Base-by-base conservation (phyloP, 2,113 vertebrate species). In the Alaudala cheleensis region DNA sequence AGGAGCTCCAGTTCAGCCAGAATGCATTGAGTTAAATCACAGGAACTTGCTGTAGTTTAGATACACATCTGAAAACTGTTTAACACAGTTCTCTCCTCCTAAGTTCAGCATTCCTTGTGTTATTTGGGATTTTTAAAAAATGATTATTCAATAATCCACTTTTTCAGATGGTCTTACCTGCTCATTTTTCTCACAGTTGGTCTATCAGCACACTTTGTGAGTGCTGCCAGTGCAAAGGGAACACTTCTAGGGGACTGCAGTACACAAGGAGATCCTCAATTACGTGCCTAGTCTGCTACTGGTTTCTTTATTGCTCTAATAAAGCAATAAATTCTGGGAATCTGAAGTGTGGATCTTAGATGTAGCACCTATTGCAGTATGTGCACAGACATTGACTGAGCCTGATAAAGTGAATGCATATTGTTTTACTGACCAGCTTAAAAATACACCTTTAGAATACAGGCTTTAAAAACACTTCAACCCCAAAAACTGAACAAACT, bases 51-150 rank as follows among this genome's bases (percentile, higher is more conserved):
- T 39, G 11, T 18, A 70, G 34, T 62, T 82, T 20, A 61, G 84
- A 37, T 84, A 76, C 20, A 61, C 80, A 89, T 86, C 51, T 92
- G 94, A 88, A 91, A 95, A 82, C 16, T 56, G 53, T 94, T 92
- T 67, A 70, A 57, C 47, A 62, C 31, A 85, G 12, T 79, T 87
- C 77, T 87, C 16, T 85, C 25, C 45, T 89, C 70, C 24, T 47
- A 66, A 77, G 45, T 45, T 87, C 73, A 85, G 31, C 44, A 40
- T 86, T 95, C 34, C n/a, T 74, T 71, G 67, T 65, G 54, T 37
- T 25, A 24, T 45, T 37, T 69, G n/a, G 47, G 29, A 21, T 34
- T 64, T 12, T 1, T 10, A 50, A 37, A 37, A 37, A 37, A 29
- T 85, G 47, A 5, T 44, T 54, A 31, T 49, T 91, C 42, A 60